Base-by-base conservation (phyloP, 2,113 vertebrate genomes). In the Myrmophylax atrothorax region DNA sequence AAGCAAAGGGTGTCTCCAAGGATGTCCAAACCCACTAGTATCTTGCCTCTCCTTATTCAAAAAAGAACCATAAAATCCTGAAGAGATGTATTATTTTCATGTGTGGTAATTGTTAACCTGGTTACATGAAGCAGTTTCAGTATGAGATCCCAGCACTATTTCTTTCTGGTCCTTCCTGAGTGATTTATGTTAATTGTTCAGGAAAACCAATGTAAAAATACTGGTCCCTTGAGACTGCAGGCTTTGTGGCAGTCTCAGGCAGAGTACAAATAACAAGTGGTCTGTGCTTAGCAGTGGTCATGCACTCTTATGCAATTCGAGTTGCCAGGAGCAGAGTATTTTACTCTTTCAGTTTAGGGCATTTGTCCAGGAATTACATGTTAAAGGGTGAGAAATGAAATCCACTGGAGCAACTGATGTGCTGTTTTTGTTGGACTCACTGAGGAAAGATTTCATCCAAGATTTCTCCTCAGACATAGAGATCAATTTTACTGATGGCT, bases 401-500 rank as follows among this genome's bases (percentile, higher is more conserved):
- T 75, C 79, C 88, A 93, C 64, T 92, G 88, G 79, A 92, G 93
- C 84, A 88, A 96, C 85, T 78, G 90, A 90, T 95, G 96, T 81
- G 88, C 75, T 96, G 93, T 96, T 97, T 84, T 88, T 86, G 64
- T 95, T 94, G 96, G 96, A 95, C 73, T 72, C 0, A 0, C 29
- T 37, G 76, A 42, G 58, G 47, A 44, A 72, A 92, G 72, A 49
- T 81, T 96, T 89, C 85, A 75, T 94, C 85, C 96, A 96, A 96
- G 88, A 87, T 86, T 93, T 91, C 68, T 81, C 26, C 72, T 92
- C 88, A 94, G 94, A 95, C 90, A 78, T 0, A 84, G 56, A 93
- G 93, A 96, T 96, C 92, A 94, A 63, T 96, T 96, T 93, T 87
- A 87, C 64, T 68, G 93, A 95, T 95, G 92, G 79, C 72, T 96